Percentiles rank a stretch among this genome's conserved stretches.
Evolutionary conservation across 2,797 vertebrate genomes (phyloP).

Genomic region (Fistularia commersonii): DNA sequence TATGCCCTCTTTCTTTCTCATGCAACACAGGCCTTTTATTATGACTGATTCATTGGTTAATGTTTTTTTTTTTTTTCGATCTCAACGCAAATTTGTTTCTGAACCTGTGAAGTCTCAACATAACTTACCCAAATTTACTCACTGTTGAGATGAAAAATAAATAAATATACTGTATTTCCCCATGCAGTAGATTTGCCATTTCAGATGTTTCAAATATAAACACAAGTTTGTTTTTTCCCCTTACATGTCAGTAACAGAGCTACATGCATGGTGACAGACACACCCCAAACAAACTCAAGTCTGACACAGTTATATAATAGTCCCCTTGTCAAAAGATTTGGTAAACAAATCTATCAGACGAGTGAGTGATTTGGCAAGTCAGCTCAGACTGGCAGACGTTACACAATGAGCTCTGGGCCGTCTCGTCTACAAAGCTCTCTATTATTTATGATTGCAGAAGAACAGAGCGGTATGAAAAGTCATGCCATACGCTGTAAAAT

Average conservation of each 20-base stretch:
- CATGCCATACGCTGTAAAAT: conserved; percentile 22
- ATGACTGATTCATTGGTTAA: no score
- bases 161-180: no score
- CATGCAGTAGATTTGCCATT: no score
- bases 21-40: no score
- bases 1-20: no score
- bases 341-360: conserved; percentile 64
- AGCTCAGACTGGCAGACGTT: conserved; percentile 52
- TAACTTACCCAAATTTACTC: no score
- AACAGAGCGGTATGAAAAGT: conserved; percentile 41
- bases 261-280: conserved; percentile 25
- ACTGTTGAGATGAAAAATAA: no score
- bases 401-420: conserved; percentile 45
- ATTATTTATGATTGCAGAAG: conserved; percentile 54
- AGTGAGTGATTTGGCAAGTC: conserved; percentile 58
- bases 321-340: conserved; percentile 58
- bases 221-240: no score
- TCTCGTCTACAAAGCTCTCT: conserved; percentile 35
- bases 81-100: no score
- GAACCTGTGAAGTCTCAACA: no score
- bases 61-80: no score
- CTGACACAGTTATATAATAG: conserved; percentile 47
- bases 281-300: conserved; percentile 29
- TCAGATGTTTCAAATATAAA: no score
- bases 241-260: conserved; percentile 3